These are phyloP conservation scores for Deroptyus accipitrinus DNA, from an alignment of 2,113 vertebrate genomes.

Conservation along the genomic window DNA sequence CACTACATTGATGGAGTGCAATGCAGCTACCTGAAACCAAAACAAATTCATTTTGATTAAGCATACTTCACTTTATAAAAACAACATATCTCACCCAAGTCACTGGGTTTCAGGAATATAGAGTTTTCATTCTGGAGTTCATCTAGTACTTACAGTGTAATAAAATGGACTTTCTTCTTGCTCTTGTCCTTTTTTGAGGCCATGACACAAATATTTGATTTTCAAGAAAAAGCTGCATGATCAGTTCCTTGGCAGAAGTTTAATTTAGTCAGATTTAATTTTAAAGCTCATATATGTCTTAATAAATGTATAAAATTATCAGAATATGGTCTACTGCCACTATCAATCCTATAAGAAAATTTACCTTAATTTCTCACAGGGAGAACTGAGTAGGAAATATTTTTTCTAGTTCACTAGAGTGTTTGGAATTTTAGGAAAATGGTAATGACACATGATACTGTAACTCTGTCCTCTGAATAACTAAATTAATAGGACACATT, in stretches of 20 bases:
- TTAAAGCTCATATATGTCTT: background rate
- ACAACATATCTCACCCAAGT: background rate
- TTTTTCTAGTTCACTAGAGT: background rate
- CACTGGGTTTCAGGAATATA: background rate
- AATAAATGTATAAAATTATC: background rate
- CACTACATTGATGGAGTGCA: constrained; percentile 65
- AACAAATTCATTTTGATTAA: constrained; percentile 61
- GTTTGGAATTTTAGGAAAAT: background rate
- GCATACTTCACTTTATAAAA: constrained; percentile 15
- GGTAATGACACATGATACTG: background rate
- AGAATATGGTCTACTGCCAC: background rate
- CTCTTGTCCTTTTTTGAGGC: background rate
- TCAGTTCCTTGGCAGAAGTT: background rate
- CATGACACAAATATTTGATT: background rate
- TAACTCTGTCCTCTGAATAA: background rate
- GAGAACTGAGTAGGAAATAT: background rate
- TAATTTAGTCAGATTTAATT: background rate
- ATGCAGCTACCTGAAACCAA: constrained; percentile 52
- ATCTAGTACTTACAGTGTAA: background rate
- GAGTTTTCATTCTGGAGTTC: background rate
- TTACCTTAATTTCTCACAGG: background rate
- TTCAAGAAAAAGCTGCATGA: background rate
- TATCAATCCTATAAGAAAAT: background rate
- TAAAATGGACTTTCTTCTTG: background rate
- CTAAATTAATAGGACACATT: background rate